A percentile compares a stretch with the other conserved stretches of the same genome.
phyloP scores from a whole-genome alignment of 2,888 invertebrate species.

The Campaea margaritaria region DNA sequence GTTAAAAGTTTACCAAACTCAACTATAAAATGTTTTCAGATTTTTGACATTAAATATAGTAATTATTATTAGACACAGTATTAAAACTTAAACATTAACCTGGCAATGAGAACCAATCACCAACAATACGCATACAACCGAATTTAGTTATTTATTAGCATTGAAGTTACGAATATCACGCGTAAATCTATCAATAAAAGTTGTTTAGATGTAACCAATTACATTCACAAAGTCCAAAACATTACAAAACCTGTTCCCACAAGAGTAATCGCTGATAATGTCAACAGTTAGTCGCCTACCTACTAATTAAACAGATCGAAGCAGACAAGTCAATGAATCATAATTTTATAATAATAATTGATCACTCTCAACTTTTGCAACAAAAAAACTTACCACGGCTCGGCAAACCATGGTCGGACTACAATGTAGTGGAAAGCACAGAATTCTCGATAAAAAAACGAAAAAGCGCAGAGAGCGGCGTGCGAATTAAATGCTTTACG shows the following conservation, averaged over 20 bases:
- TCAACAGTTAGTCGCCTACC: conserved; percentile 12
- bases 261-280: conserved; percentile 9
- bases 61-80: too few species aligned
- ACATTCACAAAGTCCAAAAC: neutral
- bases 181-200: too few species aligned
- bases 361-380: conserved; percentile 43
- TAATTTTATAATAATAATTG: conserved; percentile 38
- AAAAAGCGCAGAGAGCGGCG: conserved; percentile 64
- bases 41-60: too few species aligned
- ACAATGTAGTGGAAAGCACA: conserved; percentile 76
- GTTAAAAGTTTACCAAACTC: too few species aligned
- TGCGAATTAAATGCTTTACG: conserved; percentile 56
- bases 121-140: too few species aligned
- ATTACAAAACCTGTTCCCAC: conserved; percentile 12
- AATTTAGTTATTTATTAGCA: too few species aligned
- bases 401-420: conserved; percentile 73
- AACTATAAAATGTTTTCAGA: too few species aligned
- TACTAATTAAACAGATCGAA: conserved; percentile 34
- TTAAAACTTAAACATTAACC: too few species aligned
- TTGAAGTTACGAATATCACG: too few species aligned
- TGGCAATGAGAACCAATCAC: too few species aligned
- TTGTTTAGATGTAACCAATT: neutral
- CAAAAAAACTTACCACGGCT: conserved; percentile 70
- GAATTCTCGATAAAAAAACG: conserved; percentile 38
- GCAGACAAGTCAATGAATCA: conserved; percentile 37